Evolutionary conservation across 2,888 invertebrate genomes (phyloP).

Genomic region (Escarpia spicata): DNA sequence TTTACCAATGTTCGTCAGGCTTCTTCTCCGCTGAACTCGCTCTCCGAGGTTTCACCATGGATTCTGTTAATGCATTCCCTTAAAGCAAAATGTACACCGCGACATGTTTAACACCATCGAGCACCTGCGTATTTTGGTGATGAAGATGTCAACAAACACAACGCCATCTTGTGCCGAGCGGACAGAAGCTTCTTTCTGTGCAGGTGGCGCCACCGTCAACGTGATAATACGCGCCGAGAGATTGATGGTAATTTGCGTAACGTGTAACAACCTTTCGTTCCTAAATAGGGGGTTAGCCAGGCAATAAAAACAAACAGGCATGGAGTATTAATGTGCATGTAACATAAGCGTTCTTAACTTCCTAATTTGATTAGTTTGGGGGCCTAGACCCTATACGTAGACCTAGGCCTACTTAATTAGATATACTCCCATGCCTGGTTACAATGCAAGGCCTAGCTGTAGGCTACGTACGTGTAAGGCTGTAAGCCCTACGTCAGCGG

Average conservation of each 20-base stretch:
- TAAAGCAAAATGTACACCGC: not conserved
- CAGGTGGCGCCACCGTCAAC: not conserved
- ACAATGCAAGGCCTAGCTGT: too few species aligned
- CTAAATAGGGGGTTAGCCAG: not conserved
- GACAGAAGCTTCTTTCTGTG: slow-evolving; percentile 12
- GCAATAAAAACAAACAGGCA: not conserved
- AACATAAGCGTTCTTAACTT: not conserved
- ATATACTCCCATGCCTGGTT: too few species aligned
- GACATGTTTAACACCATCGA: slow-evolving; percentile 13
- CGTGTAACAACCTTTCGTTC: not conserved
- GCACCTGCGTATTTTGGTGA: not conserved
- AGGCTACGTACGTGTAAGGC: too few species aligned
- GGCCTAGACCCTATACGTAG: too few species aligned
- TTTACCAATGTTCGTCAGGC: slow-evolving; percentile 2
- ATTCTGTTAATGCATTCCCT: slow-evolving; percentile 1
- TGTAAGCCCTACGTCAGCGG: too few species aligned
- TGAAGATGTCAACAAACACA: slow-evolving; percentile 16
- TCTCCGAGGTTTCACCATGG: slow-evolving; percentile 16
- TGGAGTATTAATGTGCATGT: not conserved
- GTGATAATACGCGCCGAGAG: not conserved
- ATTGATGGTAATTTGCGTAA: not conserved
- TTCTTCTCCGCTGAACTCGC: slow-evolving; percentile 11
- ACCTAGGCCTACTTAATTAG: too few species aligned
- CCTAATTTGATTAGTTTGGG: not conserved
- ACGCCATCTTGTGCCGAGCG: slow-evolving; percentile 16